Conservation (phyloP, 1,140 invertebrate genomes). For the Lethrus apterus region DNA sequence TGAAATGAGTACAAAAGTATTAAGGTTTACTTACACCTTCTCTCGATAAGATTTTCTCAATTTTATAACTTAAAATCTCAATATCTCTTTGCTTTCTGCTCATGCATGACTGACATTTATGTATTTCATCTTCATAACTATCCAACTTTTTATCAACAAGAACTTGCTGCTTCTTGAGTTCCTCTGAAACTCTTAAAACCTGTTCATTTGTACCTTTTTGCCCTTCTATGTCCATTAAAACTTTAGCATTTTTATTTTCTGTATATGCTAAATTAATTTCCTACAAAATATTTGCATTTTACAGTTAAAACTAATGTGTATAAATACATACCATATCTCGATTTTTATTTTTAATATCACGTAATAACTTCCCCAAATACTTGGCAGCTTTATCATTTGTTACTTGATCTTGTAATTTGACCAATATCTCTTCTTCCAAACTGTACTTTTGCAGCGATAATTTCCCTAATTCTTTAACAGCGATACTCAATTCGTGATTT, state of each 20-base stretch:
- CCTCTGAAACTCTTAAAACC: conserved; percentile 34
- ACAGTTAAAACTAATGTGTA: conserved; percentile 25
- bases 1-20: background rate
- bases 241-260: conserved; percentile 55
- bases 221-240: conserved; percentile 54
- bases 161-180: conserved; percentile 36
- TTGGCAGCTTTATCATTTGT: conserved; percentile 21
- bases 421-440: conserved; percentile 56
- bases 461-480: conserved; percentile 48
- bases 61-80: conserved; percentile 48
- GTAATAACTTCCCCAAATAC: conserved; percentile 19
- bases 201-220: conserved; percentile 44
- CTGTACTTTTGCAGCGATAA: conserved; percentile 44
- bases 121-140: conserved; percentile 46
- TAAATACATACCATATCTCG: conserved; percentile 20
- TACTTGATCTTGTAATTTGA: conserved; percentile 54
- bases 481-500: conserved; percentile 12
- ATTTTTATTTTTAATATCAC: conserved; percentile 9
- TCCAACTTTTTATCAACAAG: conserved; percentile 45
- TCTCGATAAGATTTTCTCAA: conserved; percentile 45
- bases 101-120: conserved; percentile 29
- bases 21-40: conserved; percentile 43
- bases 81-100: conserved; percentile 49
- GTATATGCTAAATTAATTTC: conserved; percentile 54
- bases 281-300: too few relatives aligned